Conservation (phyloP, 2,797 vertebrate genomes). For the Amblyopsis hoosieri region DNA sequence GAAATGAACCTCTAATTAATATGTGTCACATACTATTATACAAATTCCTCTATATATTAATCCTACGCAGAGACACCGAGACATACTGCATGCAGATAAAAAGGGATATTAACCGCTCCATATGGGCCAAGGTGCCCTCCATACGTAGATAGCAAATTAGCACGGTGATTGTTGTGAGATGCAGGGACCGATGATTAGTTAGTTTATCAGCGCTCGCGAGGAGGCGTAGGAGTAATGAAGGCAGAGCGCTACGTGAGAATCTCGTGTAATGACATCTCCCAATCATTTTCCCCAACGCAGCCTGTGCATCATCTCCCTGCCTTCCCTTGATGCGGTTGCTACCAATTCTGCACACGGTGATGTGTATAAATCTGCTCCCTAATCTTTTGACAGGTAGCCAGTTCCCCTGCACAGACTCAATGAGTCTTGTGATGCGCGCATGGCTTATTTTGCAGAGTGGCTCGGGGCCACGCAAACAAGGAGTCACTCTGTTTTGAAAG, state of each 20-base stretch:
- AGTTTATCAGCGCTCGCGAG: slow-evolving; percentile 1
- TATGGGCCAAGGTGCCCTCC: slow-evolving; percentile 27
- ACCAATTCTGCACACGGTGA: background rate
- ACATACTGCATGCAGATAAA: background rate
- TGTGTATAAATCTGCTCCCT: background rate
- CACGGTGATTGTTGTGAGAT: slow-evolving; percentile 33
- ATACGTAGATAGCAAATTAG: slow-evolving; percentile 39
- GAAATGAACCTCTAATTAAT: too few species aligned
- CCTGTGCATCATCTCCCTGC: slow-evolving; percentile 7
- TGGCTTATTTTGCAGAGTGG: background rate
- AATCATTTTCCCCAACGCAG: slow-evolving; percentile 8
- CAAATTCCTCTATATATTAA: background rate
- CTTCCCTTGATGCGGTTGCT: background rate
- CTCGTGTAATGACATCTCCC: slow-evolving; percentile 14
- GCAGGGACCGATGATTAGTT: slow-evolving; percentile 35
- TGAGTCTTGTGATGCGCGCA: background rate
- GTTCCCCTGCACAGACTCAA: background rate
- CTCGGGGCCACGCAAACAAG: background rate
- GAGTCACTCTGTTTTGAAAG: background rate
- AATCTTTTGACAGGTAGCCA: slow-evolving; percentile 1
- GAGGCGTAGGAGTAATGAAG: slow-evolving; percentile 11
- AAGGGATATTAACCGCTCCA: slow-evolving; percentile 37
- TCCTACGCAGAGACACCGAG: background rate
- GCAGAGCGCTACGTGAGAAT: slow-evolving; percentile 13
- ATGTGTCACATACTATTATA: background rate